These are phyloP conservation scores for Drosophila meridionalis DNA, from an alignment of 2,888 invertebrate genomes.

Conservation along the genomic window DNA sequence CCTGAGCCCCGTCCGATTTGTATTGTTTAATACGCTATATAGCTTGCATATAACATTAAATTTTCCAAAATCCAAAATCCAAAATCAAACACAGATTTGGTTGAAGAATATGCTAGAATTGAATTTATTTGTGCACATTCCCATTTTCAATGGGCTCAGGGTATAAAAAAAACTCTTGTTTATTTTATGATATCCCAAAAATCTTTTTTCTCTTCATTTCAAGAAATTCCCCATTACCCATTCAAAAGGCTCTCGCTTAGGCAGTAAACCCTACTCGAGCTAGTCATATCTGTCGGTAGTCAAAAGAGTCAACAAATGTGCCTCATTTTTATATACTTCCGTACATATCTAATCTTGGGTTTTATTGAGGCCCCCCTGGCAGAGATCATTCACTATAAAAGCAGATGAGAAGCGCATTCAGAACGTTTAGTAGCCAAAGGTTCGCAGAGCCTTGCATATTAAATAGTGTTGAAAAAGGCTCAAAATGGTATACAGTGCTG, in stretches of 20 bases:
- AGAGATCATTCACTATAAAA: conserved; percentile 62
- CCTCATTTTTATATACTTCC: conserved; percentile 12
- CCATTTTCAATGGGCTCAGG: no score
- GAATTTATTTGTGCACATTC: no score
- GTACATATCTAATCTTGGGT: conserved; percentile 56
- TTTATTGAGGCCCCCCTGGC: conserved; percentile 38
- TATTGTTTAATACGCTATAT: no score
- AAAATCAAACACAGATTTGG: no score
- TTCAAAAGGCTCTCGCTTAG: conserved; percentile 21
- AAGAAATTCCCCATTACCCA: conserved; percentile 15
- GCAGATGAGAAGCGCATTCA: conserved; percentile 11
- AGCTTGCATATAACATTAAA: no score
- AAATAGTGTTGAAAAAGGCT: background rate
- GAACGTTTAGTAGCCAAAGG: conserved; percentile 49
- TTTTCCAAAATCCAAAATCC: no score
- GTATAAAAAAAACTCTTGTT: background rate
- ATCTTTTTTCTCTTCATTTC: background rate
- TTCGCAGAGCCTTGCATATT: conserved; percentile 17
- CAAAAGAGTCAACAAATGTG: conserved; percentile 1
- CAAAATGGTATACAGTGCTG: conserved; percentile 49
- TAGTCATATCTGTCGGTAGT: conserved; percentile 23
- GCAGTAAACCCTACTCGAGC: conserved; percentile 15
- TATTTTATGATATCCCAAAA: background rate
- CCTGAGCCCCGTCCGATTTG: no score
- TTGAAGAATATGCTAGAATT: no score